These are phyloP conservation scores for Scyliorhinus canicula DNA, from an alignment of 2,797 vertebrate genomes.

Conservation along the genomic window DNA sequence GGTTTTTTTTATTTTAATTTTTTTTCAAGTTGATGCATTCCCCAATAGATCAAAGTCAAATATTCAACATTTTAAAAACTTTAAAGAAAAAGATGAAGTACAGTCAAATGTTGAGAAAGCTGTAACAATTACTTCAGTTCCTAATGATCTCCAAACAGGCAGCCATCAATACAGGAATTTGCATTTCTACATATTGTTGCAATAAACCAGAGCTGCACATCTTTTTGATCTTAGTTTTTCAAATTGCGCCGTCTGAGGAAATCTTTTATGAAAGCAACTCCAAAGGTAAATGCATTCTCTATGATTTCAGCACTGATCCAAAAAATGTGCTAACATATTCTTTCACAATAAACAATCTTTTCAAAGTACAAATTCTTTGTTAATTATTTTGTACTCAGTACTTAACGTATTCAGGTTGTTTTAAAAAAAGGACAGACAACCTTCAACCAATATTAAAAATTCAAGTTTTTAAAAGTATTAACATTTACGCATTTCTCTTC, in stretches of 20 bases:
- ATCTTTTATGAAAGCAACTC: slow-evolving; percentile 8
- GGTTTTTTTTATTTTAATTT: slow-evolving; percentile 7
- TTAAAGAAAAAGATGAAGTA: slow-evolving; percentile 16
- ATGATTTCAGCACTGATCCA: background rate
- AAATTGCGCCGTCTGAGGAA: slow-evolving; percentile 2
- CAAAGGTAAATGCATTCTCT: background rate
- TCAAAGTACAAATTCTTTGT: background rate
- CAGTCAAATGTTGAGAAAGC: slow-evolving; percentile 22
- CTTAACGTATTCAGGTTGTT: background rate
- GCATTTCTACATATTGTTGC: slow-evolving; percentile 23
- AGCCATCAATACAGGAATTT: slow-evolving; percentile 18
- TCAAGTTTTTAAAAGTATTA: background rate
- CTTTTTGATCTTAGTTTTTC: background rate
- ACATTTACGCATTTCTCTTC: background rate
- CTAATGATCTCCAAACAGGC: slow-evolving; percentile 34
- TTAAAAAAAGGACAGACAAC: background rate
- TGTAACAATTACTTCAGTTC: slow-evolving; percentile 32
- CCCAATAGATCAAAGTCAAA: slow-evolving; percentile 13
- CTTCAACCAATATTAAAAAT: slow-evolving; percentile 26
- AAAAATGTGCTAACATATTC: slow-evolving; percentile 3
- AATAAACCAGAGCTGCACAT: slow-evolving; percentile 11
- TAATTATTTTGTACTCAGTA: background rate
- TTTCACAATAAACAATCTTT: background rate
- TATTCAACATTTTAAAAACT: background rate
- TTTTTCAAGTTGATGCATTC: background rate